Conservation (phyloP, 2,797 vertebrate species). For the Enteromius afrohamiltoni region DNA sequence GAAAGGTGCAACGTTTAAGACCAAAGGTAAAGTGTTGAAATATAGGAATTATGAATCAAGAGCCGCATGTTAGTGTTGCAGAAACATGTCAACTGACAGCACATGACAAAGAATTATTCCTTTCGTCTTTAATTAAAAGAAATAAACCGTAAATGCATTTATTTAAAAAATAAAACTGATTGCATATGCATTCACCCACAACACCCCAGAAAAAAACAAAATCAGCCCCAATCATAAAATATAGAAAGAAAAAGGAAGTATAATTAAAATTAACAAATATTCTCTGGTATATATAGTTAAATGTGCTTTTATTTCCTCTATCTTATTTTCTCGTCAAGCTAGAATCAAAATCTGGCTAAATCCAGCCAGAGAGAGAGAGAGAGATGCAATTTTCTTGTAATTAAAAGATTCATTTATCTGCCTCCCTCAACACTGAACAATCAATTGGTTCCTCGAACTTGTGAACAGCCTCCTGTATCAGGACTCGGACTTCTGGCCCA, state of each 20-base stretch:
- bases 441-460: constrained; percentile 24
- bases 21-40: constrained; percentile 79
- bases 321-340: constrained; percentile 66
- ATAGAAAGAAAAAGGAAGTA: constrained; percentile 63
- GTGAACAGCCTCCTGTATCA: not conserved
- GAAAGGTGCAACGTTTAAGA: constrained; percentile 82
- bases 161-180: constrained; percentile 79
- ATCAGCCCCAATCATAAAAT: constrained; percentile 73
- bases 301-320: constrained; percentile 79
- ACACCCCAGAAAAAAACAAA: constrained; percentile 68
- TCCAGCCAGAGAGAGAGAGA: constrained; percentile 54
- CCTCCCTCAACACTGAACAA: constrained; percentile 27
- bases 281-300: constrained; percentile 81
- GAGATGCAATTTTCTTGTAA: constrained; percentile 58
- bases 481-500: constrained; percentile 9
- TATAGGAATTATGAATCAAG: constrained; percentile 68
- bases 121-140: constrained; percentile 76
- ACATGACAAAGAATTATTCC: constrained; percentile 60
- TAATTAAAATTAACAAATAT: constrained; percentile 82
- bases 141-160: constrained; percentile 74
- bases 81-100: constrained; percentile 70
- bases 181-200: constrained; percentile 83
- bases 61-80: constrained; percentile 71
- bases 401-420: constrained; percentile 54
- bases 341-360: constrained; percentile 65